A percentile compares a stretch with the other conserved stretches of the same genome.
These are phyloP conservation scores for Betta splendens DNA, from an alignment of 2,797 vertebrate genomes.

Conservation along the genomic window DNA sequence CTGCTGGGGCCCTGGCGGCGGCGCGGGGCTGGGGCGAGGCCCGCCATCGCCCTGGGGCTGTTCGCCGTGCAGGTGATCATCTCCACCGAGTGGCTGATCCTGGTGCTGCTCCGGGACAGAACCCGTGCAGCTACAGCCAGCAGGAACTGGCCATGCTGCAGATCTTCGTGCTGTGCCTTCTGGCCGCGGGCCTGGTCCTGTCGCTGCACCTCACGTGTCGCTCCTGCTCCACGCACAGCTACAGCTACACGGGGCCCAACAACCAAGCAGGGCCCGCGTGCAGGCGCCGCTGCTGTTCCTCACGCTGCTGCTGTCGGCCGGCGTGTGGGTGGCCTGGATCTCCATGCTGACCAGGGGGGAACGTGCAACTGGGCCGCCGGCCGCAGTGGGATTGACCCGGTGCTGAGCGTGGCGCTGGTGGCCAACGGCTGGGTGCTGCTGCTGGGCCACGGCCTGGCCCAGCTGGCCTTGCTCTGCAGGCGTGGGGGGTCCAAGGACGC, in stretches of 20 bases:
- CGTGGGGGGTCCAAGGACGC: conserved; percentile 55
- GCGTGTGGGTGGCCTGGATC: conserved; percentile 91
- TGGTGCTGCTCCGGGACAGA: conserved; percentile 75
- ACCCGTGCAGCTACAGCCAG: conserved; percentile 51
- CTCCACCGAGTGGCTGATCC: conserved; percentile 82
- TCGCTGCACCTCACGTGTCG: conserved; percentile 81
- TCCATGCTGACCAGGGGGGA: conserved; percentile 80
- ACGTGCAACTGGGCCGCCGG: neutral
- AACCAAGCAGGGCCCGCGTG: conserved; percentile 35
- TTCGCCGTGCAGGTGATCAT: conserved; percentile 89
- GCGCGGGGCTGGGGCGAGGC: conserved; percentile 77
- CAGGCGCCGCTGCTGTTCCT: conserved; percentile 81
- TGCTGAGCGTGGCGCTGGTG: conserved; percentile 85
- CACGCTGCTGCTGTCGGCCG: conserved; percentile 82
- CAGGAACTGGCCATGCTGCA: conserved; percentile 89
- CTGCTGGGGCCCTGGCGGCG: conserved; percentile 80
- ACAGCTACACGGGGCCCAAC: conserved; percentile 51
- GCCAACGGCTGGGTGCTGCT: conserved; percentile 90
- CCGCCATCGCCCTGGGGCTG: conserved; percentile 73
- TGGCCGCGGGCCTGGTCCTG: conserved; percentile 76
- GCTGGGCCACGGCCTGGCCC: conserved; percentile 82
- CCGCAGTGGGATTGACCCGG: conserved; percentile 88
- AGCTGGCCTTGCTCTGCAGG: conserved; percentile 83
- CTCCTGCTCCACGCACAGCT: conserved; percentile 75
- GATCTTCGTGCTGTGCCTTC: conserved; percentile 88